Conservation (phyloP, 2,797 vertebrate genomes). For the Tangara arthus region DNA sequence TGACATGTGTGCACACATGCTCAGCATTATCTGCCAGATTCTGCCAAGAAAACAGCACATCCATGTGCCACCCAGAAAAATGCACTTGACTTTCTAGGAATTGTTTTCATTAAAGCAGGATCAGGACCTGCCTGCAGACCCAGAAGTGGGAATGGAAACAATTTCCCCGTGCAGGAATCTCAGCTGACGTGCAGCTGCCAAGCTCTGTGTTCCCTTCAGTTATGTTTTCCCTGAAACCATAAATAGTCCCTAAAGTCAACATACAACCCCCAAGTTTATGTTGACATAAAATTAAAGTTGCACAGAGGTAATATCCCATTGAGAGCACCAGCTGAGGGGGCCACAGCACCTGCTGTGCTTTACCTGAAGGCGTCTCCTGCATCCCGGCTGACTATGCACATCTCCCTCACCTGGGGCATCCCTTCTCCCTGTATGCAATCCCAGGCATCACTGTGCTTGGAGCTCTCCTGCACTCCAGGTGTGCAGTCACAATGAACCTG, state of each 20-base stretch:
- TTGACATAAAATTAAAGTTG: accelerated
- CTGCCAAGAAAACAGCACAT: not conserved
- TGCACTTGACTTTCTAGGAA: conserved; percentile 4
- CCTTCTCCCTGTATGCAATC: not conserved
- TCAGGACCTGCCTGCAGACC: not conserved
- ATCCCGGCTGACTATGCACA: not conserved
- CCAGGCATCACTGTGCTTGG: not conserved
- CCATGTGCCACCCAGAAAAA: not conserved
- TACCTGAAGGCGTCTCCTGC: accelerated
- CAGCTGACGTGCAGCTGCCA: conserved; percentile 7
- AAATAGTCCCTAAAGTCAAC: not conserved
- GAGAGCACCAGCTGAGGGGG: not conserved
- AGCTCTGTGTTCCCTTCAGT: not conserved
- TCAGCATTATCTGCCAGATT: not conserved
- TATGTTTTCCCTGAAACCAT: not conserved
- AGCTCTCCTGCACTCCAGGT: not conserved
- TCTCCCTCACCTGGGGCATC: not conserved
- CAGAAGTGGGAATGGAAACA: conserved; percentile 22
- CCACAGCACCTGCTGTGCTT: not conserved
- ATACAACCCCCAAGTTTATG: not conserved
- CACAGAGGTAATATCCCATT: accelerated
- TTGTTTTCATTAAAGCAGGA: not conserved
- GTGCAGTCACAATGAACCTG: not conserved
- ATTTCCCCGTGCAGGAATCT: not conserved
- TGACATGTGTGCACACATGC: accelerated